Conservation (phyloP, 2,888 invertebrate species). For the Nomada ferruginata region DNA sequence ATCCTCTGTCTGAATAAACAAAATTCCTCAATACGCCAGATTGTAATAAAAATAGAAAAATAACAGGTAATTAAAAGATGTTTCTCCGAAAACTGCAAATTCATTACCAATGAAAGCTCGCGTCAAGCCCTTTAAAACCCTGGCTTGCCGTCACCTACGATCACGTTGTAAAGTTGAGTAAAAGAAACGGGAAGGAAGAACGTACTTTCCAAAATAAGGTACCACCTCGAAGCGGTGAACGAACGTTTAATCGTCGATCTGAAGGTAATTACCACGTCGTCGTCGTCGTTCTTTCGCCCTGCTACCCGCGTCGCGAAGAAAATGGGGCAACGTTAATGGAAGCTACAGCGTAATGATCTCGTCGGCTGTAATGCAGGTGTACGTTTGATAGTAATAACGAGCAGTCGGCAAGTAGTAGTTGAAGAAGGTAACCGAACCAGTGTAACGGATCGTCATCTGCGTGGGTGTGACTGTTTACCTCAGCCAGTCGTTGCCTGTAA, state of each 20-base stretch:
- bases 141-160: too few species aligned
- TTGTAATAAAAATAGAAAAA: too few species aligned
- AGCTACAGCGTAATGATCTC: constrained; percentile 27
- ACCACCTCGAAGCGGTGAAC: neutral
- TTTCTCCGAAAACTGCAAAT: too few species aligned
- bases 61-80: too few species aligned
- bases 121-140: too few species aligned
- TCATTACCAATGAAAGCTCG: too few species aligned
- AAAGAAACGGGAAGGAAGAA: neutral
- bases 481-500: constrained; percentile 63
- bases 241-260: neutral
- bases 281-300: too few species aligned
- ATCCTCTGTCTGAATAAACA: too few species aligned
- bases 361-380: constrained; percentile 31
- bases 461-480: constrained; percentile 58
- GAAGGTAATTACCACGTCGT: constrained; percentile 1
- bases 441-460: neutral
- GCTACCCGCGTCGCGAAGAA: neutral
- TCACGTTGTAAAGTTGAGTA: too few species aligned
- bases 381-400: constrained; percentile 34
- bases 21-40: too few species aligned
- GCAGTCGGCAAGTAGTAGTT: constrained; percentile 9
- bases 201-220: neutral
- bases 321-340: constrained; percentile 17
- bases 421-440: constrained; percentile 38